Base-by-base conservation (phyloP, 2,797 vertebrate genomes). In the Danio kyathit region DNA sequence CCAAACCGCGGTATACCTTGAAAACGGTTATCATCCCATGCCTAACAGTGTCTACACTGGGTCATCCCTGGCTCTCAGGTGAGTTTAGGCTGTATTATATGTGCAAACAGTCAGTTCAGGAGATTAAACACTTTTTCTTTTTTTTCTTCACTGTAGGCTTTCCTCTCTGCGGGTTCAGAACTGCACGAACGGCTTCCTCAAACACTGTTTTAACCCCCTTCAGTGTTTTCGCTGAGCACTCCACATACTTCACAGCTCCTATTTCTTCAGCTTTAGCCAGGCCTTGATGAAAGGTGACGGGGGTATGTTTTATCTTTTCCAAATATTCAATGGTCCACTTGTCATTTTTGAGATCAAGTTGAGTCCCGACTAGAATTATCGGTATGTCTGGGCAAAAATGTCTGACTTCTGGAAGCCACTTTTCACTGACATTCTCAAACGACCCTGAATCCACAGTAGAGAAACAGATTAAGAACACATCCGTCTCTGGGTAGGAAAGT, bases 171-270 rank as follows among this genome's bases (percentile, higher is more conserved):
- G 46, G 12, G 12, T 48, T 1, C 13, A 6, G 29, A 70, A 4
- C 29, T 2, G 29, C 48, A 11, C 4, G 29, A 11, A 70, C 38
- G 1, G 4, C 14, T 70, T 52, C 67, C 5, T 52, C 9, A 2
- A 70, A 70, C 29, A 70, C 48, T 0, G 21, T 12, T 21, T 12
- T 70, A 0, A 70, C 2, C 12, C 67, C 67, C 10, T 0, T n/a
- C 29, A 38, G 48, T 6, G 29, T 40, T 40, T 38, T 16, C 0
- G 67, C 67, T 38, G 67, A 70, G 16, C 67, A 70, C 67, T 70
- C 48, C 29, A 52, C 1, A 46, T 70, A 70, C 13, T 52, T 70
- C 67, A 70, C 67, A 52, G 67, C 67, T 52, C 69, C 38, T 17
- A 19, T 13, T n/a, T 56, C 69, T 71, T 8, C 11, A 13, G 51